Evolutionary conservation across 2,113 vertebrate species (phyloP), one percentile per base, ranked within the genome.

Genomic region (Anarrhichthys ocellatus): DNA sequence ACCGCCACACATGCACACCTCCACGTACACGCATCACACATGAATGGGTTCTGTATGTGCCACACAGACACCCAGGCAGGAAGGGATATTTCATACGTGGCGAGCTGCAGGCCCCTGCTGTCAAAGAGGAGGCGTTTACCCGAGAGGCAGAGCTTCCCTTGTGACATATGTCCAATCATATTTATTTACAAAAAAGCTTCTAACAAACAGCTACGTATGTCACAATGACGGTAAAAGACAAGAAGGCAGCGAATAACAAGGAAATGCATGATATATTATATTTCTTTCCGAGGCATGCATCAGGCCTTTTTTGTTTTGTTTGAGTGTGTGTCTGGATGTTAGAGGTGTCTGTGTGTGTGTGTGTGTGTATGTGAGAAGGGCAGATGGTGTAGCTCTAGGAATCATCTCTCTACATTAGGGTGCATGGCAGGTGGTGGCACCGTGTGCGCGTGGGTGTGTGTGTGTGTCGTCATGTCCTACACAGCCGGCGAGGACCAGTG

Each of bases 301-400:
- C 34, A 38, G 29, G 38, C 59, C 3, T 72, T 40, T 54, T 75
- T 7, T 61, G 7, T 13, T 8, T 29, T 76, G 2, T 61, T 9
- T 15, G 1, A n/a, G 36, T 13, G 27, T 69, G 36, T 71, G 66
- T 6, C 1, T 78, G 54, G 17, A 52, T 56, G 52, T 87, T 27
- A 62, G 65, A 73, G 63, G 62, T 78, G 69, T 78, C 63, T 78
- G 62, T 29, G 56, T 0, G 10, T 10, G 11, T 24, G 54, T 18
- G 48, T 5, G 11, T 24, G 54, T 18, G 48, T 5, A 74, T 84
- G 84, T 50, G 74, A 69, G 29, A n/a, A 42, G 78, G 80, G 88
- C 92, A 93, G 93, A 94, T 94, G 94, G 92, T 81, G 36, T 71
- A 82, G 82, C 91, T 85, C 84, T 76, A 88, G 89, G 92, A 92